phyloP scores from a whole-genome alignment of 2,888 invertebrate genomes.

The Aporophyla nigra region DNA sequence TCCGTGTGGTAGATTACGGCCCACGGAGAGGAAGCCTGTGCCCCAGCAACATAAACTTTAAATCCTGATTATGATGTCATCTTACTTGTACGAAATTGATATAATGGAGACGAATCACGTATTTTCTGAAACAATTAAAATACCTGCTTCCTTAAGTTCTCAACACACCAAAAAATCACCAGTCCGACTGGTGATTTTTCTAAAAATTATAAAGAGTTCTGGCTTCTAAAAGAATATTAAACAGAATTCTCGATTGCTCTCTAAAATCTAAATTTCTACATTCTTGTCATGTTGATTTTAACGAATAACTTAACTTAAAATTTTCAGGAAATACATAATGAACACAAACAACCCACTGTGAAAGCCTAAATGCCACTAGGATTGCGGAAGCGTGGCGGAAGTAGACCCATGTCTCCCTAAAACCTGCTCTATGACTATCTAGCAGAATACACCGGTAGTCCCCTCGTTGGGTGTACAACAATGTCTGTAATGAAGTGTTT shows the following conservation, averaged over 20 bases:
- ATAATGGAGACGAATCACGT: not conserved
- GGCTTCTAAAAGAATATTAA: not conserved
- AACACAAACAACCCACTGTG: not conserved
- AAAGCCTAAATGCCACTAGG: not conserved
- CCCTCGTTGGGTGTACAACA: constrained; percentile 10
- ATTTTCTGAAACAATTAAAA: not conserved
- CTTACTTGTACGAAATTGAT: not conserved
- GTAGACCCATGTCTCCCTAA: constrained; percentile 14
- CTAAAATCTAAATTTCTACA: not conserved
- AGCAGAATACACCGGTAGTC: constrained; percentile 9
- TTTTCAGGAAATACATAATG: constrained; percentile 2
- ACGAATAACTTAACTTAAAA: not conserved
- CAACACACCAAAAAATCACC: not conserved
- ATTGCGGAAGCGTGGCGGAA: constrained; percentile 20
- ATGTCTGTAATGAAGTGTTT: constrained; percentile 2
- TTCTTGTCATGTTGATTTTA: not conserved
- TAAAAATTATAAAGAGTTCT: not conserved
- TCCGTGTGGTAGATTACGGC: no score
- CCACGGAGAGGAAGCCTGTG: no score
- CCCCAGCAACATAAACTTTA: no score
- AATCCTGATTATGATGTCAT: no score
- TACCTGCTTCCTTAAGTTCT: not conserved
- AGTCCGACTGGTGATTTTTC: not conserved
- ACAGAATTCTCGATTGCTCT: not conserved
- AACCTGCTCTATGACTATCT: constrained; percentile 6